phyloP scores from a whole-genome alignment of 2,888 invertebrate genomes.

The Chrysodeixis includens region DNA sequence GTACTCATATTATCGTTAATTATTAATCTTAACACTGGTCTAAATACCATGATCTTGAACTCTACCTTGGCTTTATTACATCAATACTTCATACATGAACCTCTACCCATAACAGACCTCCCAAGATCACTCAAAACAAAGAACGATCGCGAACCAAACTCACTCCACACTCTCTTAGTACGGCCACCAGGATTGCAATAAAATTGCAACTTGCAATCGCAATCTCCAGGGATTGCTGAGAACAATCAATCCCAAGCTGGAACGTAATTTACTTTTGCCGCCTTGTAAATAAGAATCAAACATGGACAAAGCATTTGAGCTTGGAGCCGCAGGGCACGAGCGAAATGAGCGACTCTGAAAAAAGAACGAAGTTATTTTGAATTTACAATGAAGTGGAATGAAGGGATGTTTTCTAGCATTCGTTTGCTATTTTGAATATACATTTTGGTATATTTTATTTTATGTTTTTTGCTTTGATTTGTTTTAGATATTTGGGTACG shows the following conservation, averaged over 20 bases:
- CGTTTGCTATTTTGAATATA: not conserved
- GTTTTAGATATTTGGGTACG: not conserved
- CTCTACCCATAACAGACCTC: not conserved
- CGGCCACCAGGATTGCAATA: constrained; percentile 64
- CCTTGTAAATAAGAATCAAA: constrained; percentile 79
- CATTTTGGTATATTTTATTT: not conserved
- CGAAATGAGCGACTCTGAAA: constrained; percentile 50
- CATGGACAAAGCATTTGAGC: constrained; percentile 63
- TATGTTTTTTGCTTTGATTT: not conserved
- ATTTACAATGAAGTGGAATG: constrained; percentile 30
- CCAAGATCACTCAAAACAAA: not conserved
- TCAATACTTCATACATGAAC: not conserved
- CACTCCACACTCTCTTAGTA: constrained; percentile 25
- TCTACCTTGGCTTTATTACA: not conserved
- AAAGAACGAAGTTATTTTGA: constrained; percentile 34
- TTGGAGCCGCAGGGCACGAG: constrained; percentile 42
- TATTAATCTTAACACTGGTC: too few relatives aligned
- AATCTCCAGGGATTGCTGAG: constrained; percentile 71
- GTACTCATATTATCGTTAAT: too few relatives aligned
- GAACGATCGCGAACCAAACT: not conserved
- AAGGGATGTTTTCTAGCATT: constrained; percentile 8
- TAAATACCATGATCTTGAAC: too few relatives aligned
- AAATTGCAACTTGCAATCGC: constrained; percentile 75
- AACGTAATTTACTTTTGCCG: constrained; percentile 81
- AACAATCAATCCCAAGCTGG: constrained; percentile 79